Percentiles rank a stretch among this genome's conserved stretches.
Evolutionary conservation across 2,888 invertebrate genomes (phyloP).

Genomic region (Drosophila barbarae): DNA sequence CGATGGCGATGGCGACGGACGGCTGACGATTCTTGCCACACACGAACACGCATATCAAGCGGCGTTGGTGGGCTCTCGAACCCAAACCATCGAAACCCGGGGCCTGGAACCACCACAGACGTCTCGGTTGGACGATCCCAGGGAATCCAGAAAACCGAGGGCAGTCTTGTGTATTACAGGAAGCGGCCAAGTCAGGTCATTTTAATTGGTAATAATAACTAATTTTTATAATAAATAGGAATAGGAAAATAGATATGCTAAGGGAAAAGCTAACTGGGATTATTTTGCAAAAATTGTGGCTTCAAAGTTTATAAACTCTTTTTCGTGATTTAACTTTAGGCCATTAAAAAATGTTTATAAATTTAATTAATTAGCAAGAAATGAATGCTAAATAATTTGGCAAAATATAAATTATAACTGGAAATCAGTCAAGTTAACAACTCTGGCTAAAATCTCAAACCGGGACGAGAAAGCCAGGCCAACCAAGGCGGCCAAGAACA

Average conservation of each 20-base stretch:
- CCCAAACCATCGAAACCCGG: conserved; percentile 23
- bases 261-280: too few species aligned
- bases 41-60: conserved; percentile 59
- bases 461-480: conserved; percentile 13
- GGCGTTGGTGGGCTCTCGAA: conserved; percentile 69
- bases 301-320: not conserved
- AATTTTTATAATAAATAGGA: not conserved
- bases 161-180: conserved; percentile 22
- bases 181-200: conserved; percentile 10
- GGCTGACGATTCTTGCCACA: conserved; percentile 59
- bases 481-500: conserved; percentile 20
- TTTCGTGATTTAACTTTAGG: not conserved
- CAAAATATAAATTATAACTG: not conserved
- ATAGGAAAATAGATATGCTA: not conserved
- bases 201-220: conserved; percentile 8
- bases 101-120: conserved; percentile 37
- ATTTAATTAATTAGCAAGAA: too few species aligned
- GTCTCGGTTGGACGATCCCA: conserved; percentile 22
- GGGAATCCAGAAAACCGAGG: conserved; percentile 13
- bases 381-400: not conserved
- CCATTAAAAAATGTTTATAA: not conserved
- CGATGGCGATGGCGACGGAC: conserved; percentile 28
- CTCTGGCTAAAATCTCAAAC: conserved; percentile 11
- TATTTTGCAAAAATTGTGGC: too few species aligned
- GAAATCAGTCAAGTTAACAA: conserved; percentile 10